Conservation (phyloP, 2,888 invertebrate genomes). For the Augiades crinisus region DNA sequence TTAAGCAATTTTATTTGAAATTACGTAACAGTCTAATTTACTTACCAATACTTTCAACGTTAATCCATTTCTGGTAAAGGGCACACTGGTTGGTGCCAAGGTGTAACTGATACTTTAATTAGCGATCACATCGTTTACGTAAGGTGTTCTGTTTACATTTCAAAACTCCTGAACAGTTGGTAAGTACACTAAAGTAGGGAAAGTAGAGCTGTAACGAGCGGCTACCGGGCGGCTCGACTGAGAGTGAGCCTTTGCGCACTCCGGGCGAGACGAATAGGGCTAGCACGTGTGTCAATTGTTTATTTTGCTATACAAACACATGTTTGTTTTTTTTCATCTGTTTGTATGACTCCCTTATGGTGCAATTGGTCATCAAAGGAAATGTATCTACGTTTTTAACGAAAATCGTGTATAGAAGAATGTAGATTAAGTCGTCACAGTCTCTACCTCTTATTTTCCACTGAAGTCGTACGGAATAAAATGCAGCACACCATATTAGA, state of each 20-base stretch:
- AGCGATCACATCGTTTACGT: neutral
- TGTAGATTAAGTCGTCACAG: too few relatives aligned
- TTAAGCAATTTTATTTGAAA: conserved; percentile 7
- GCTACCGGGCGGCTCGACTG: conserved; percentile 48
- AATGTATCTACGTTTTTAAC: too few relatives aligned
- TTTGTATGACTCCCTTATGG: too few relatives aligned
- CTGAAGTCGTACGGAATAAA: too few relatives aligned
- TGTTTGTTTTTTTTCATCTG: too few relatives aligned
- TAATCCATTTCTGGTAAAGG: conserved; percentile 2
- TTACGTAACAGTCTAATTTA: conserved; percentile 20
- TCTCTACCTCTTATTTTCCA: too few relatives aligned
- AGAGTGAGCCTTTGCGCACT: conserved; percentile 71
- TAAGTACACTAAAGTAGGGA: conserved; percentile 22
- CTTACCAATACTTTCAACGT: conserved; percentile 10
- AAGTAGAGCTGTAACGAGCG: conserved; percentile 38
- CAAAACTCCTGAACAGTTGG: conserved; percentile 25
- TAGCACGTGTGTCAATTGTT: conserved; percentile 38
- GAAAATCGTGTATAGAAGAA: too few relatives aligned
- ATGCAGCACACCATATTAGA: too few relatives aligned
- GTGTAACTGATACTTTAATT: conserved; percentile 8
- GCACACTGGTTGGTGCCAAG: neutral
- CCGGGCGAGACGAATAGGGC: conserved; percentile 55
- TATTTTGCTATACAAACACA: too few relatives aligned
- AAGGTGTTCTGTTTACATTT: conserved; percentile 43
- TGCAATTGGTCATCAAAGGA: too few relatives aligned